A percentile compares a stretch with the other conserved stretches of the same genome.
phyloP scores from a whole-genome alignment of 2,113 vertebrate species.

The Monopterus albus region DNA sequence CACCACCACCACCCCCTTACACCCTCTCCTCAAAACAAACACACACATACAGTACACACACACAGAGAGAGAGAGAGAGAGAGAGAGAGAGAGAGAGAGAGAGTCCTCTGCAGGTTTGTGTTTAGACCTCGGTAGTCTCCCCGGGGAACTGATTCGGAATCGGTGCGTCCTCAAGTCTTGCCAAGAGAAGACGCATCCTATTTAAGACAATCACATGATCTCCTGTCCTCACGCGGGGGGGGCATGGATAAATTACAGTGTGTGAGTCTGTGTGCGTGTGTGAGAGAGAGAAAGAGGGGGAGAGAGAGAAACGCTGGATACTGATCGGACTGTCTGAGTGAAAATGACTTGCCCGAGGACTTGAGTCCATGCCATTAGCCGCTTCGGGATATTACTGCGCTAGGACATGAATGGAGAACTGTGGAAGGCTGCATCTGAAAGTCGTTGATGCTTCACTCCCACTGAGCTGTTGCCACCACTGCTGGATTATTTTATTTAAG shows the following conservation, averaged over 20 bases:
- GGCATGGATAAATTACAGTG: no score
- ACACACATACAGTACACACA: conserved; percentile 4
- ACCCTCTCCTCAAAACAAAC: conserved; percentile 9
- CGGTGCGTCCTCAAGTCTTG: conserved; percentile 31
- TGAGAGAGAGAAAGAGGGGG: conserved; percentile 30
- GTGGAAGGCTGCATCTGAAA: conserved; percentile 31
- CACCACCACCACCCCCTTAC: conserved; percentile 13
- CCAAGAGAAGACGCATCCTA: conserved; percentile 50
- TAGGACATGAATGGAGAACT: conserved; percentile 61
- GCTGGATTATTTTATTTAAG: neutral
- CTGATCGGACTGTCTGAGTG: conserved; percentile 34
- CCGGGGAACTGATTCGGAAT: conserved; percentile 17
- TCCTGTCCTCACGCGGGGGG: no score
- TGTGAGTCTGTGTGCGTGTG: no score
- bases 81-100: neutral
- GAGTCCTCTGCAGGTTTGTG: neutral
- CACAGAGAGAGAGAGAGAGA: no score
- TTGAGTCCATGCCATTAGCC: conserved; percentile 46
- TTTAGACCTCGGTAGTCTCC: conserved; percentile 31
- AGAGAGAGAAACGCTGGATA: conserved; percentile 30
- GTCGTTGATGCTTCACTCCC: conserved; percentile 60
- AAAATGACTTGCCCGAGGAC: conserved; percentile 60
- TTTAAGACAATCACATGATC: conserved; percentile 76
- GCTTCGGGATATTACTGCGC: conserved; percentile 33
- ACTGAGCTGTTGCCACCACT: conserved; percentile 8